These are phyloP conservation scores for Cenopis cana DNA, from an alignment of 2,888 invertebrate species.

Conservation along the genomic window DNA sequence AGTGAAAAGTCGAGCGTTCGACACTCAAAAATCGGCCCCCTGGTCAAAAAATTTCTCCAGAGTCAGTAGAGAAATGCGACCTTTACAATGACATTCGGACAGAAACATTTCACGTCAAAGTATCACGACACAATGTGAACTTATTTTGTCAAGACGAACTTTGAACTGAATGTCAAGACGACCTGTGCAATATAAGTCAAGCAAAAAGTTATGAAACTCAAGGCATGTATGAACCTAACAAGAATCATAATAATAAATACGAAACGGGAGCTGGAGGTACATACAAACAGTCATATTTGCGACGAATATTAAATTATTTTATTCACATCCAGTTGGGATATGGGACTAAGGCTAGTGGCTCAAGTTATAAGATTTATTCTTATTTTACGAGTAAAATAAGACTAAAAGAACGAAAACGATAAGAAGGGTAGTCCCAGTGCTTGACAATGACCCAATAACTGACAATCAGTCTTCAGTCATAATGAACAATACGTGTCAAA, in stretches of 20 bases:
- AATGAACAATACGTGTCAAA: too few relatives aligned
- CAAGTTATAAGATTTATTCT: conserved; percentile 43
- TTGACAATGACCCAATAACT: too few relatives aligned
- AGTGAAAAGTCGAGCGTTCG: too few relatives aligned
- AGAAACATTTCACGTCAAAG: too few relatives aligned
- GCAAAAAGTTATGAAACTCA: not conserved
- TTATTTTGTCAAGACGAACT: too few relatives aligned
- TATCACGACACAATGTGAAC: not conserved
- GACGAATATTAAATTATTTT: conserved; percentile 68
- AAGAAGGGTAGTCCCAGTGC: too few relatives aligned
- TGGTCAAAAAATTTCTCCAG: too few relatives aligned
- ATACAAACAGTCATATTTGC: conserved; percentile 64
- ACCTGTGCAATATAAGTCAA: not conserved
- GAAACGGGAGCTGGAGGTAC: conserved; percentile 46
- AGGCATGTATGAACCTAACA: conserved; percentile 2
- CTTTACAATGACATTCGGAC: too few relatives aligned
- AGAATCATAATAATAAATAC: conserved; percentile 16
- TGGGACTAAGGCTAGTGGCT: conserved; percentile 43
- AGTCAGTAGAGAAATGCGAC: too few relatives aligned
- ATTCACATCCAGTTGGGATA: conserved; percentile 60
- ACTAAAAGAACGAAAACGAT: too few relatives aligned
- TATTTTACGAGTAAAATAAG: not conserved
- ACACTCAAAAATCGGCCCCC: too few relatives aligned
- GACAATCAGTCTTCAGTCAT: too few relatives aligned
- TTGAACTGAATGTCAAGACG: not conserved